Percentiles rank a stretch among this genome's conserved stretches.
Evolutionary conservation across 1,140 invertebrate species (phyloP).

Genomic region (Helicorthomorpha holstii): DNA sequence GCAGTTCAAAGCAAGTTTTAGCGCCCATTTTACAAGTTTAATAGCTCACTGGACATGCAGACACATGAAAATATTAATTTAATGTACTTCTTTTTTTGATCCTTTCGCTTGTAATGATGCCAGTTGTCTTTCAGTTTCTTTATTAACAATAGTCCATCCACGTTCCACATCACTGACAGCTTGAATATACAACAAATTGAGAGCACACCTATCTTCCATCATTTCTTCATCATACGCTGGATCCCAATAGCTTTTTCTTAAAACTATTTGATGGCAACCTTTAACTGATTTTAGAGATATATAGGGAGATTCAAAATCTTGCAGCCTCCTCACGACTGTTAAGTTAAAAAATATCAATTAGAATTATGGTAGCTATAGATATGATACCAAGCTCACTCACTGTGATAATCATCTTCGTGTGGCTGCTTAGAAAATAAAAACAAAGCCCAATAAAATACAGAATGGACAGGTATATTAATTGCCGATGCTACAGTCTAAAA

Average conservation of each 20-base stretch:
- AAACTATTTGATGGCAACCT: conserved; percentile 44
- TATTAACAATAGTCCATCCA: conserved; percentile 59
- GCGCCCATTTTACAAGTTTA: background rate
- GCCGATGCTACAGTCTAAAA: conserved; percentile 47
- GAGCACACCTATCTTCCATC: conserved; percentile 54
- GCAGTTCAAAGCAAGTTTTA: background rate
- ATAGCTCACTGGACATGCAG: background rate
- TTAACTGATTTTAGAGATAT: conserved; percentile 58
- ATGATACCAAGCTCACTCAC: conserved; percentile 29
- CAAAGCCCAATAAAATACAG: conserved; percentile 70
- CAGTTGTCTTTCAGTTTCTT: conserved; percentile 49
- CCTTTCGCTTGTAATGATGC: conserved; percentile 48
- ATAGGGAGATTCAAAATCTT: conserved; percentile 91
- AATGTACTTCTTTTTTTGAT: conserved; percentile 62
- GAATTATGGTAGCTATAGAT: background rate
- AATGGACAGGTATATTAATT: conserved; percentile 55
- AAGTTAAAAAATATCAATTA: conserved; percentile 6
- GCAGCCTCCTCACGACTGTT: conserved; percentile 61
- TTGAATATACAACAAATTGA: conserved; percentile 78
- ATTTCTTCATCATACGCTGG: conserved; percentile 60
- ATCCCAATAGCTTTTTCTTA: conserved; percentile 82
- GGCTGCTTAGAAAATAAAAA: conserved; percentile 64
- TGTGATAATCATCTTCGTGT: conserved; percentile 40
- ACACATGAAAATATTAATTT: background rate
- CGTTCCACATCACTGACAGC: conserved; percentile 64